These are phyloP conservation scores for Seriola dumerili DNA, from an alignment of 2,113 vertebrate genomes.

Conservation along the genomic window DNA sequence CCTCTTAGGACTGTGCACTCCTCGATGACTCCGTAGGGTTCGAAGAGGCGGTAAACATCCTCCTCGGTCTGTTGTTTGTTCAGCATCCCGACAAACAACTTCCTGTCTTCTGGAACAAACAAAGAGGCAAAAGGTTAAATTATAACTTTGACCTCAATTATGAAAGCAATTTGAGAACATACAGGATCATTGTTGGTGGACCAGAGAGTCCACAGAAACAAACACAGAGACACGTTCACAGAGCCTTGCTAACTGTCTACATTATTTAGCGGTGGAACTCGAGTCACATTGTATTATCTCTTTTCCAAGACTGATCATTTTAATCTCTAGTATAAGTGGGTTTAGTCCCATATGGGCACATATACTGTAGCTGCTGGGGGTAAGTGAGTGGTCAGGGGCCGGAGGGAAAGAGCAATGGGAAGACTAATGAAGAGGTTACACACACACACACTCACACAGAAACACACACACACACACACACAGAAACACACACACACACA, in stretches of 20 bases:
- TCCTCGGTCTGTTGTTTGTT: conserved; percentile 99
- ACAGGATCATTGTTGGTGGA: conserved; percentile 10
- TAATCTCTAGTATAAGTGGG: conserved; percentile 77
- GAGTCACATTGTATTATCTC: conserved; percentile 66
- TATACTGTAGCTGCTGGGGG: conserved; percentile 55
- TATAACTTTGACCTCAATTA: conserved; percentile 58
- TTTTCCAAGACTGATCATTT: conserved; percentile 77
- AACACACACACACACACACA: conserved; percentile 16
- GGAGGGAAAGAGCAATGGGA: conserved; percentile 50
- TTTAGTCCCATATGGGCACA: conserved; percentile 66
- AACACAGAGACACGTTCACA: conserved; percentile 24
- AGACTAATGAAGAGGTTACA: conserved; percentile 69
- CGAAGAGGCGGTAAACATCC: conserved; percentile 97
- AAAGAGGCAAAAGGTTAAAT: conserved; percentile 71
- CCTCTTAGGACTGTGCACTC: conserved; percentile 98
- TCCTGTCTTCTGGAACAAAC: conserved; percentile 89
- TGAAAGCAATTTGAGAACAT: conserved; percentile 31
- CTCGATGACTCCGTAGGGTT: conserved; percentile 98
- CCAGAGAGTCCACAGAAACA: not conserved
- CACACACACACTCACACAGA: conserved; percentile 28
- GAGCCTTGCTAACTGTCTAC: conserved; percentile 41
- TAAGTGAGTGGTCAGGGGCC: conserved; percentile 69
- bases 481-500: conserved; percentile 35
- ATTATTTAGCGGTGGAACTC: conserved; percentile 59
- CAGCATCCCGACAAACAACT: conserved; percentile 99